A percentile compares a stretch with the other conserved stretches of the same genome.
Conservation (phyloP, 2,888 invertebrate species). For the Leptodirus hochenwartii region DNA sequence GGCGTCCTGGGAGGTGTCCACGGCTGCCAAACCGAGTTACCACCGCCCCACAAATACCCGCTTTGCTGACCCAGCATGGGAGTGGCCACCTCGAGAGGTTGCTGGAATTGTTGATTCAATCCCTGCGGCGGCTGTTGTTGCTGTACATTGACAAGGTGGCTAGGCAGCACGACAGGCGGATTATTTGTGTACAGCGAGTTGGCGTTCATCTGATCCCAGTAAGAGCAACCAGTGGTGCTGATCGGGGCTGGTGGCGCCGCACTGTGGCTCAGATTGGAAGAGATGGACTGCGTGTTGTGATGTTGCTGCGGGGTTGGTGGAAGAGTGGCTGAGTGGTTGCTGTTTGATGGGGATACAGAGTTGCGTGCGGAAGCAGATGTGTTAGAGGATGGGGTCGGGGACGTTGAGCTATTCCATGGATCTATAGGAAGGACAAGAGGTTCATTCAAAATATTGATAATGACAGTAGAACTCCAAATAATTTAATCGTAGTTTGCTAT, state of each 20-base stretch:
- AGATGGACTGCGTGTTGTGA: not conserved
- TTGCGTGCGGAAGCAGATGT: too few species aligned
- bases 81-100: constrained; percentile 11
- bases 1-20: constrained; percentile 23
- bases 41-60: constrained; percentile 26
- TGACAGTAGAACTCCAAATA: too few species aligned
- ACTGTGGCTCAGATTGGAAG: not conserved
- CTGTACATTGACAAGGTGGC: constrained; percentile 11
- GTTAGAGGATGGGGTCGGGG: too few species aligned
- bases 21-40: constrained; percentile 26
- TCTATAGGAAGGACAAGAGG: too few species aligned
- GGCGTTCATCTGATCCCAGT: constrained; percentile 11
- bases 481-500: too few species aligned
- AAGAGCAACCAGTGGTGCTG: not conserved
- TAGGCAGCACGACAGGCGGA: not conserved
- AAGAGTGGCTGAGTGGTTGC: too few species aligned
- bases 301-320: too few species aligned
- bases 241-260: not conserved
- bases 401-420: too few species aligned
- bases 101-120: constrained; percentile 6
- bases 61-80: constrained; percentile 11
- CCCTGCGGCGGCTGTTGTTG: constrained; percentile 8
- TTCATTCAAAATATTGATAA: too few species aligned
- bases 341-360: too few species aligned
- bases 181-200: not conserved